These are phyloP conservation scores for Ailurus styani DNA, from an alignment of 2,113 vertebrate species.

Conservation along the genomic window DNA sequence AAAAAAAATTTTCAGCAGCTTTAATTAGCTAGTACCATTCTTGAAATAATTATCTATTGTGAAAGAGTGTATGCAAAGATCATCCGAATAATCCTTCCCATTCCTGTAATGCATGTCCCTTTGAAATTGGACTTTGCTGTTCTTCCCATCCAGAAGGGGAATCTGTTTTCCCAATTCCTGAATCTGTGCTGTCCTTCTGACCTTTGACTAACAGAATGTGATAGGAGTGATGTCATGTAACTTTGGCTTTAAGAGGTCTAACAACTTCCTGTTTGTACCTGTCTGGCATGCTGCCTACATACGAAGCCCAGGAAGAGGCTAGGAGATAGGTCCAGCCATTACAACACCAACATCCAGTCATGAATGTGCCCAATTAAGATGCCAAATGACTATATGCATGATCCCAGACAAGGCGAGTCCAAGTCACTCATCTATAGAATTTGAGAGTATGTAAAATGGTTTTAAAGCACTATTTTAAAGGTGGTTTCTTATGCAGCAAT, in stretches of 20 bases:
- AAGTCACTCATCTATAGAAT: not conserved
- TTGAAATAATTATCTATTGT: constrained; percentile 28
- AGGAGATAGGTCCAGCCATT: not conserved
- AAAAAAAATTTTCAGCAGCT: not conserved
- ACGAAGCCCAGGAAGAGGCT: not conserved
- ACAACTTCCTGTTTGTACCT: not conserved
- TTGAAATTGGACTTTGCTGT: not conserved
- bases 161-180: not conserved
- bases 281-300: not conserved
- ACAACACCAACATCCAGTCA: not conserved
- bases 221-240: not conserved
- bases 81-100: not conserved
- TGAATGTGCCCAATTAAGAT: not conserved
- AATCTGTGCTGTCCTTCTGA: not conserved
- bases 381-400: not conserved
- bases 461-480: not conserved
- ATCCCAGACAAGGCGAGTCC: not conserved
- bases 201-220: not conserved
- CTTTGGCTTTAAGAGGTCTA: not conserved
- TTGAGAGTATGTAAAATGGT: not conserved
- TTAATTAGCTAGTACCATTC: not conserved
- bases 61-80: not conserved
- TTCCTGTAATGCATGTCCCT: not conserved
- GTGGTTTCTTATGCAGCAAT: not conserved
- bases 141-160: not conserved